phyloP scores from a whole-genome alignment of 2,888 invertebrate genomes.

The Noctua fimbriata region DNA sequence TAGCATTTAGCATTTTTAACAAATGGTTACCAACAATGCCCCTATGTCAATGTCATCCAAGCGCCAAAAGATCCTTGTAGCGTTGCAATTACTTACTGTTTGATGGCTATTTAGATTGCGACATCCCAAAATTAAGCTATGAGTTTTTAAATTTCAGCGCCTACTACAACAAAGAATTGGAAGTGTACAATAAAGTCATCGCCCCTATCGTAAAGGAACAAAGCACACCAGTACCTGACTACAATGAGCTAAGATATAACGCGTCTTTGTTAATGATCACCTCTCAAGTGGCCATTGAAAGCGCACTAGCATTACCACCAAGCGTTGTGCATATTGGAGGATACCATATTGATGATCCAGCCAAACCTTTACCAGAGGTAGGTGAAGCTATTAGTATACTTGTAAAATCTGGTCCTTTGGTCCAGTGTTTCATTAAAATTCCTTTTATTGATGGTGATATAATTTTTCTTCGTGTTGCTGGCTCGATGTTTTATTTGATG shows the following conservation, averaged over 20 bases:
- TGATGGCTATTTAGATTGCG: neutral
- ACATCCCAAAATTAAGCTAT: neutral
- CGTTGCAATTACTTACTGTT: neutral
- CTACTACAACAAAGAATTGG: slow-evolving; percentile 51
- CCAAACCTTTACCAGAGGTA: slow-evolving; percentile 70
- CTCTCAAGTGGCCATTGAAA: slow-evolving; percentile 54
- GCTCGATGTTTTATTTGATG: no score
- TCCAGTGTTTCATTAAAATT: neutral
- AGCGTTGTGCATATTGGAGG: slow-evolving; percentile 68
- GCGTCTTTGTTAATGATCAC: slow-evolving; percentile 65
- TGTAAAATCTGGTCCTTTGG: neutral
- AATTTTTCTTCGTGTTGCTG: no score
- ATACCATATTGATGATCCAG: slow-evolving; percentile 68
- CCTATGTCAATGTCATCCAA: no score
- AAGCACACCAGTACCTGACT: slow-evolving; percentile 60
- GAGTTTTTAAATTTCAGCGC: slow-evolving; percentile 19
- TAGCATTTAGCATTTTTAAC: no score
- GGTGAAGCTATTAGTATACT: neutral
- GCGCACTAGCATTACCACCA: slow-evolving; percentile 59
- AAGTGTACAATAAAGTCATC: slow-evolving; percentile 44
- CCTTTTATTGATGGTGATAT: neutral
- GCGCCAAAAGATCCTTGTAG: neutral
- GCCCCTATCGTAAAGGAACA: slow-evolving; percentile 63
- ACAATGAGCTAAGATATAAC: slow-evolving; percentile 57
- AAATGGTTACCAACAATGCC: no score